A percentile compares a stretch with the other conserved stretches of the same genome.
These are phyloP conservation scores for Macrophya annulata DNA, from an alignment of 2,888 invertebrate genomes.

Conservation along the genomic window DNA sequence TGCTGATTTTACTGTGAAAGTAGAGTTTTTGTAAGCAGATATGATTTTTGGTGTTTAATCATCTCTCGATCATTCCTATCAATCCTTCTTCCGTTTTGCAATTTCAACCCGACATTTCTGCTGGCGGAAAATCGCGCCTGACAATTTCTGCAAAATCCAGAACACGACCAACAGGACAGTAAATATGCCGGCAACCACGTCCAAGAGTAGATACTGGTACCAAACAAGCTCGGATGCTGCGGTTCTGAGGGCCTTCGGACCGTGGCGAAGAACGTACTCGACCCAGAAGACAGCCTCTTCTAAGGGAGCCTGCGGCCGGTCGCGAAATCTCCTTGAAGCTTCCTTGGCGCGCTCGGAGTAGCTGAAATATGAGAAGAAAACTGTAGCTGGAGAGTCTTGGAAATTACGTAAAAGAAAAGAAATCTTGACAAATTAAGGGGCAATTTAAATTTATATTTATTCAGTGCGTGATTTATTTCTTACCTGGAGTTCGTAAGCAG, in stretches of 20 bases:
- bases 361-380: conserved; percentile 58
- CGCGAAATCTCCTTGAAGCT: conserved; percentile 62
- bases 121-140: not conserved
- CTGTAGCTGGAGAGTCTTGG: not conserved
- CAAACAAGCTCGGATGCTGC: conserved; percentile 66
- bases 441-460: not conserved
- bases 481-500: conserved; percentile 70
- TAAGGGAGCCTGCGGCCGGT: conserved; percentile 61
- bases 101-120: not conserved
- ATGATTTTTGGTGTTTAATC: not conserved
- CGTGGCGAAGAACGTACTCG: conserved; percentile 67
- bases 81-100: not conserved
- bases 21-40: not conserved
- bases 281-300: conserved; percentile 66
- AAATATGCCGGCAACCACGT: conserved; percentile 61
- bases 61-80: not conserved
- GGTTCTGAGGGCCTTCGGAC: conserved; percentile 66
- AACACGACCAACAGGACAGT: not conserved
- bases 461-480: conserved; percentile 9
- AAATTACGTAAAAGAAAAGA: not conserved
- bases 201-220: conserved; percentile 68
- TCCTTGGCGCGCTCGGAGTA: conserved; percentile 60
- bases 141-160: conserved; percentile 23
- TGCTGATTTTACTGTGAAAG: not conserved
- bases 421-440: not conserved